These are phyloP conservation scores for Slavum lentiscoides DNA, from an alignment of 2,888 invertebrate species.

Conservation along the genomic window DNA sequence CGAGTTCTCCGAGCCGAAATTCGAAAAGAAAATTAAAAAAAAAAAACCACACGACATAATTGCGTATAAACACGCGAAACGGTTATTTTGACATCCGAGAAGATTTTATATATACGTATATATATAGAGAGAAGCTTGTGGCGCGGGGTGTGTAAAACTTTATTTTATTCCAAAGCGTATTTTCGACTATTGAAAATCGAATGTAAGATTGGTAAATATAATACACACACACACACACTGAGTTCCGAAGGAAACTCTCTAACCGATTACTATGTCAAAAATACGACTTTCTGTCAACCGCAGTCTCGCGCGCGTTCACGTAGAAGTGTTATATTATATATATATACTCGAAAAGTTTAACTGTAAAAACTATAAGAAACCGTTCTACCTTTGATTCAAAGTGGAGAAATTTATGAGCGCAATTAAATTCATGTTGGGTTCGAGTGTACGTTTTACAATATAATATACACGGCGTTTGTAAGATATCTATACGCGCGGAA, in stretches of 20 bases:
- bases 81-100: not conserved
- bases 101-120: too few species aligned
- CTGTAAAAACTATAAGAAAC: not conserved
- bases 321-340: not conserved
- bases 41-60: too few species aligned
- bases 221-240: too few species aligned
- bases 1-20: too few species aligned
- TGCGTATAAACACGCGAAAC: not conserved
- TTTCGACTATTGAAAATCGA: conserved; percentile 13
- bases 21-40: too few species aligned
- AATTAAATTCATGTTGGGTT: conserved; percentile 12
- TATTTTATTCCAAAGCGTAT: conserved; percentile 5
- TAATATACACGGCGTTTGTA: not conserved
- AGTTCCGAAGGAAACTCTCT: conserved; percentile 5
- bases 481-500: not conserved
- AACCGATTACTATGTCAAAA: conserved; percentile 24
- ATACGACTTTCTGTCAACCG: conserved; percentile 25
- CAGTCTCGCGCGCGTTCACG: not conserved
- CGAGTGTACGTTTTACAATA: not conserved
- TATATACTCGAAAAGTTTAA: conserved; percentile 9
- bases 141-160: not conserved
- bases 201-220: not conserved
- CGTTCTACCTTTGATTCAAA: not conserved
- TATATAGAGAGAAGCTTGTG: too few species aligned
- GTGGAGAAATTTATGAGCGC: not conserved